A percentile compares a stretch with the other conserved stretches of the same genome.
Conservation (phyloP, 2,797 vertebrate species). For the Columba guinea region DNA sequence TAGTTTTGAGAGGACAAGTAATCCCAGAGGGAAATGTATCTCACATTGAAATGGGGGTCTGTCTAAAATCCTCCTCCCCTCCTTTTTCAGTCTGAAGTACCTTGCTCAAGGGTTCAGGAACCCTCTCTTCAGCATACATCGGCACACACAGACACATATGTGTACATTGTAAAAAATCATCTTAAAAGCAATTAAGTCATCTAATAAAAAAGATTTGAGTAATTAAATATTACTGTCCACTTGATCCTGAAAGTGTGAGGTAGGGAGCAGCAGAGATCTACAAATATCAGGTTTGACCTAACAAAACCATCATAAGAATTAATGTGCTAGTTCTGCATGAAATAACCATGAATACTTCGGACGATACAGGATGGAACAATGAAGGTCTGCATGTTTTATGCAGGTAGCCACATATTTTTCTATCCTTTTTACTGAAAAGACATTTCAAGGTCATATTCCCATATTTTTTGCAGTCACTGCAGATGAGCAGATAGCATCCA, state of each 20-base stretch:
- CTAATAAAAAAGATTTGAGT: not conserved
- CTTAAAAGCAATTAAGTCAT: not conserved
- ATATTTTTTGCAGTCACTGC: conserved; percentile 62
- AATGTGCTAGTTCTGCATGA: conserved; percentile 33
- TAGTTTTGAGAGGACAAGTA: not conserved
- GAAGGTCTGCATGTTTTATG: not conserved
- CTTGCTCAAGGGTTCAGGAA: not conserved
- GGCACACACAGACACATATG: not conserved
- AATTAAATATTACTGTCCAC: not conserved
- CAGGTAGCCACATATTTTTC: conserved; percentile 27
- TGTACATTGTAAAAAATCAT: not conserved
- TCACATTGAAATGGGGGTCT: not conserved
- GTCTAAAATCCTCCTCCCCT: not conserved
- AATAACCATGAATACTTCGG: not conserved
- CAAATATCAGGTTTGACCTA: not conserved
- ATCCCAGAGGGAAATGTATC: not conserved
- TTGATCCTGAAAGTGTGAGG: not conserved
- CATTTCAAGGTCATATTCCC: conserved; percentile 66
- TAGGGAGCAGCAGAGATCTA: not conserved
- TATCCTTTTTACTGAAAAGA: conserved; percentile 21
- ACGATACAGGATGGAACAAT: not conserved
- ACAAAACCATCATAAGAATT: not conserved
- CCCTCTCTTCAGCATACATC: not conserved
- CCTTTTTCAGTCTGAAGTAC: not conserved
- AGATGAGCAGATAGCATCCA: conserved; percentile 72